Evolutionary conservation across 2,888 invertebrate genomes (phyloP), one percentile per base, ranked within the genome.

Genomic region (Drosophila leonis): DNA sequence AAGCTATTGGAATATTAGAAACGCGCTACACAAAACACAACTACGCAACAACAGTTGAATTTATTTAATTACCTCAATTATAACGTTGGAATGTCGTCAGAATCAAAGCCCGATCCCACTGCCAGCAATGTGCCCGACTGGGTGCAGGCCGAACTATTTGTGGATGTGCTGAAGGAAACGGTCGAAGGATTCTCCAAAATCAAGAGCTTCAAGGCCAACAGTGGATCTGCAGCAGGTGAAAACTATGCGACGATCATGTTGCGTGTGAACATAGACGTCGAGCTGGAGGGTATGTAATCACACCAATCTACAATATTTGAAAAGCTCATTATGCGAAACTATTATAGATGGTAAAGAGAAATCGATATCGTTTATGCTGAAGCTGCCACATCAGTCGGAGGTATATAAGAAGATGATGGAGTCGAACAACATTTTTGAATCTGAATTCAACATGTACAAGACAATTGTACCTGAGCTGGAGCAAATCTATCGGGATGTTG

Each of bases 231-330:
- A 7, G 80, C 84, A 1, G 92, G 91, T 4, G 92, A 92, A 65
- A 92, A 92, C 64, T 92, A 90, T 72, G 82, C 89, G 33, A 91
- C 92, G 0, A 57, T 89, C 5, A 90, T 92, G 88, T 51, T 90
- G 33, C 81, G 92, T 5, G 29, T 88, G 1, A 59, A 75, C 10
- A 79, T 92, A 5, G 87, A 84, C 10, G 60, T 89, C 7, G 84
- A 90, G 49, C 56, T 91, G 15, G 62, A 81, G 33, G 83, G 92
- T 92, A 55, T 33, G 8, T 44, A 33, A 29, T 4, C 12, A 33
- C 10, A 9, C 1, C 7, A 1, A 24, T 27, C 10, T 37, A n/a
- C n/a, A n/a, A n/a, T n/a, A 6, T 1, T 1, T 31, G 0, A 8
- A 20, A 20, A n/a, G 2, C 24, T 13, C 20, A n/a, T 5, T 27